Evolutionary conservation across 23 tunicate species (phyloP).

Genomic region (Styela clava): DNA sequence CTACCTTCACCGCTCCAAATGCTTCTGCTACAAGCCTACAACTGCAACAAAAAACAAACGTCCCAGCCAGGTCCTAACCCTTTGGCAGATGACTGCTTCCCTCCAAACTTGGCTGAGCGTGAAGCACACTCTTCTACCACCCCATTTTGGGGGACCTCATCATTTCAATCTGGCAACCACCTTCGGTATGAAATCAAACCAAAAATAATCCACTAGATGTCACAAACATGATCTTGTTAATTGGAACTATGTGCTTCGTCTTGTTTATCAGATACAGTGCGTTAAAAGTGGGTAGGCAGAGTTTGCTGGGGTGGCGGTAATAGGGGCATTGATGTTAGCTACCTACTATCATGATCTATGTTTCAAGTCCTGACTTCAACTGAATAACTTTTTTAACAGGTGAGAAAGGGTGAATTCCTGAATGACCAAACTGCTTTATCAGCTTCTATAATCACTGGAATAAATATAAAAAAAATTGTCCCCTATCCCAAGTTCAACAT

Average conservation of each 20-base stretch:
- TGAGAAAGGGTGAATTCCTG: too few relatives aligned
- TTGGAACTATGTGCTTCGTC: not conserved
- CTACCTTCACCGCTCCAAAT: not conserved
- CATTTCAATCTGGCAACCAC: too few relatives aligned
- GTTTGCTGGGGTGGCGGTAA: not conserved
- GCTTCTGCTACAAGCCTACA: not conserved
- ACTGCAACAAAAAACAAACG: not conserved
- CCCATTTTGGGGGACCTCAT: not conserved
- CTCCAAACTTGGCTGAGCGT: not conserved
- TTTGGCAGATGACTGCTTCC: not conserved
- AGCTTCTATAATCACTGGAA: too few relatives aligned
- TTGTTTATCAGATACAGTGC: not conserved
- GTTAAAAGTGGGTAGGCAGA: not conserved
- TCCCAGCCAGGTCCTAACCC: not conserved
- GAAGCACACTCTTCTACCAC: not conserved
- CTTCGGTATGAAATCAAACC: too few relatives aligned
- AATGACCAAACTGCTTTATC: too few relatives aligned
- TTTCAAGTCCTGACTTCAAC: too few relatives aligned
- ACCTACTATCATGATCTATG: too few relatives aligned
- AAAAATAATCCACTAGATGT: too few relatives aligned
- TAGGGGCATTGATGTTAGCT: not conserved
- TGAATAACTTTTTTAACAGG: too few relatives aligned
- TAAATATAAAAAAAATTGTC: too few relatives aligned
- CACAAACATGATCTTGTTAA: not conserved
- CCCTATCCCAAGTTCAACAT: too few relatives aligned